Evolutionary conservation across 1,140 invertebrate genomes (phyloP).

Genomic region (Halictus rubicundus): DNA sequence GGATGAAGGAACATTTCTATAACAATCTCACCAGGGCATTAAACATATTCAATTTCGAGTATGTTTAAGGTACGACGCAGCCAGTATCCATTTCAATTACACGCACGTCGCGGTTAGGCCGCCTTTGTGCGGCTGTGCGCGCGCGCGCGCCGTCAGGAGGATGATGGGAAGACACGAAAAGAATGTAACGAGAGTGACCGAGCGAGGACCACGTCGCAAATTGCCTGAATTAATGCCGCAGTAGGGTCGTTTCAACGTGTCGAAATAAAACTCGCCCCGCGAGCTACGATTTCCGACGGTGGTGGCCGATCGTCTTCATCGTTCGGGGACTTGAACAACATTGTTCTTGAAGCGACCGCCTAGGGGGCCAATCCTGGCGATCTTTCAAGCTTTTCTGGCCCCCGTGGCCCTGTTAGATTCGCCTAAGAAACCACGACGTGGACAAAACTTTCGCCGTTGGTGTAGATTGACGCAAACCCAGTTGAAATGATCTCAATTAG

Average conservation of each 20-base stretch:
- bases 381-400: neutral
- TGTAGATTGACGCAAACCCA: constrained; percentile 70
- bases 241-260: constrained; percentile 69
- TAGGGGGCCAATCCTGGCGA: neutral
- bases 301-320: neutral
- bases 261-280: constrained; percentile 68
- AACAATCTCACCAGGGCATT: too few species aligned
- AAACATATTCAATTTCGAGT: too few species aligned
- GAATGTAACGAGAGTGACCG: constrained; percentile 42
- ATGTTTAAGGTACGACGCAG: neutral
- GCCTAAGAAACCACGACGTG: constrained; percentile 4
- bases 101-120: neutral
- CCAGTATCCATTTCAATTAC: neutral
- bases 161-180: constrained; percentile 39
- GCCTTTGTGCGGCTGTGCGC: neutral
- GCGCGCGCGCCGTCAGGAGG: neutral
- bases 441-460: constrained; percentile 66
- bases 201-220: constrained; percentile 69
- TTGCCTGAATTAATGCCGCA: constrained; percentile 75
- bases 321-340: neutral
- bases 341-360: neutral
- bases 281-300: neutral
- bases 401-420: neutral
- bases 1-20: too few species aligned
- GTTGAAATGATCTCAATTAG: constrained; percentile 73